Evolutionary conservation across 2,797 vertebrate species (phyloP), one percentile per base, ranked within the genome.

Genomic region (Pseudochaenichthys georgianus): DNA sequence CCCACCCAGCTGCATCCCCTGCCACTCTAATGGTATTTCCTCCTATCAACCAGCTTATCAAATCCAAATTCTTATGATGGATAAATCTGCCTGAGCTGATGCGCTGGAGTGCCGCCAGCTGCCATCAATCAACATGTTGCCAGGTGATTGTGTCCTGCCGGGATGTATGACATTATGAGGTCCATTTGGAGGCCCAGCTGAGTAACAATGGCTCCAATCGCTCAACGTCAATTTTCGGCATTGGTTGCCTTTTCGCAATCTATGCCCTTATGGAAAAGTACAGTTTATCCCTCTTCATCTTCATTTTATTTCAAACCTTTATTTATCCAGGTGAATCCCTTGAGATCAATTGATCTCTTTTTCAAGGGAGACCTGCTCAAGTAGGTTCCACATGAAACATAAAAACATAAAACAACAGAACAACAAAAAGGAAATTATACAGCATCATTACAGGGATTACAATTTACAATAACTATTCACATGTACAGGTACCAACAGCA

Each of bases 51-150:
- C 71, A 85, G 85, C 79, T 92, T 89, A 91, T 91, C 84, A 92
- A 91, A 92, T 92, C 86, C 84, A 89, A 88, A 93, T 92, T 85
- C 82, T 69, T 76, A 81, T 91, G 93, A 93, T 94, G 88, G 92
- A 93, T 94, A 93, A 93, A 94, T 93, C 86, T 88, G 87, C 84
- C 82, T 75, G 79, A 28, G 81, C 80, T 70, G 91, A 88, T 85
- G 84, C 61, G 80, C 88, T 71, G 73, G 77, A 82, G 82, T 86
- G 83, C 53, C 3, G 59, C 68, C 76, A 64, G 80, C 82, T 89
- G 80, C 86, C 67, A 92, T 93, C 91, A 82, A 88, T 94, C 92
- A 92, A 70, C 28, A n/a, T 73, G 80, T 85, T 92, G 87, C 86
- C 88, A 91, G 86, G 86, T 91, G 92, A 92, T 89, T 88, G 88